Conservation (phyloP, 2,113 vertebrate genomes). For the Aspiorhynchus laticeps region DNA sequence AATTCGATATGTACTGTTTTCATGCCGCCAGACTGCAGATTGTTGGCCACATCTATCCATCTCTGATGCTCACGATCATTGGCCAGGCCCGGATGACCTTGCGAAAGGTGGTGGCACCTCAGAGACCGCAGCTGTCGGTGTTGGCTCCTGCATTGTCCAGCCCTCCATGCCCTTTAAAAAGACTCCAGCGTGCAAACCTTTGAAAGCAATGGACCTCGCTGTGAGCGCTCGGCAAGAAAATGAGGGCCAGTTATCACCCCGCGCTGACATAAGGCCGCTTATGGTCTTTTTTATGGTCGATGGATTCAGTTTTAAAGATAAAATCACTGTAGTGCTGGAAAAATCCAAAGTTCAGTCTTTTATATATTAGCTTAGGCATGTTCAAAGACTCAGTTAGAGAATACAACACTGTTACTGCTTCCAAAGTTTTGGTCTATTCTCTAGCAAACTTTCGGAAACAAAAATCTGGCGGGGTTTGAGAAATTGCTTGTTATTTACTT, state of each 20-base stretch:
- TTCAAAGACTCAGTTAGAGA: neutral
- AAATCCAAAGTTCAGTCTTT: neutral
- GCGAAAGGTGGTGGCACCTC: slow-evolving; percentile 42
- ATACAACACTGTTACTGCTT: neutral
- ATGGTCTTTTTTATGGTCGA: slow-evolving; percentile 15
- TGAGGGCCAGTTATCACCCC: neutral
- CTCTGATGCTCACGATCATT: slow-evolving; percentile 17
- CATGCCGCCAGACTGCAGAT: neutral
- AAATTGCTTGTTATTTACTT: slow-evolving; percentile 29
- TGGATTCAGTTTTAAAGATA: slow-evolving; percentile 11
- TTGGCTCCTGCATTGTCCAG: slow-evolving; percentile 42
- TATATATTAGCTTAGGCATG: neutral
- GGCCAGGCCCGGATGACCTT: slow-evolving; percentile 49
- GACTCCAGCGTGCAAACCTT: neutral
- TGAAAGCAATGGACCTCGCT: neutral
- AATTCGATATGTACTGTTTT: neutral
- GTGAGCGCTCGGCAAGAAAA: slow-evolving; percentile 4
- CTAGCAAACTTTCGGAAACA: slow-evolving; percentile 11
- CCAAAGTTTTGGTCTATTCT: neutral
- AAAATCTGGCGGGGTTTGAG: slow-evolving; percentile 13
- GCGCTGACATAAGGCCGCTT: neutral
- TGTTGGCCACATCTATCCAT: neutral
- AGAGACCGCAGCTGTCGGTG: slow-evolving; percentile 52
- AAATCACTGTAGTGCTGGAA: neutral
- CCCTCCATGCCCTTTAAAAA: slow-evolving; percentile 44